Conservation (phyloP, 2,113 vertebrate species). For the Rhabdomys dilectus region DNA sequence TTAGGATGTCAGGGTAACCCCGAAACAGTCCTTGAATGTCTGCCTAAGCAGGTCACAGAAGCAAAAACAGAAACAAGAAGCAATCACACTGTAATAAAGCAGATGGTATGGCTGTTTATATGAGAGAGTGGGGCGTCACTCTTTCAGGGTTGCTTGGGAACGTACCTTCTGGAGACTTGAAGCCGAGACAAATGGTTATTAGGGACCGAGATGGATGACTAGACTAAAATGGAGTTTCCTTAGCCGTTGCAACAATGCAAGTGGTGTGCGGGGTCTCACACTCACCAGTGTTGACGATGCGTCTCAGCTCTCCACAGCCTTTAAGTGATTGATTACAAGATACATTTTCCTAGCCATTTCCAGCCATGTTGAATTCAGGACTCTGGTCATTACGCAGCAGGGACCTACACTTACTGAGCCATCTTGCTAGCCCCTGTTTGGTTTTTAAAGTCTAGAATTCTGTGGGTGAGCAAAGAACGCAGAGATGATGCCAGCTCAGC, state of each 20-base stretch:
- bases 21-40: not conserved
- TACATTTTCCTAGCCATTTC: not conserved
- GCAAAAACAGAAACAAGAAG: not conserved
- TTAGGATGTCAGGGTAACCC: not conserved
- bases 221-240: not conserved
- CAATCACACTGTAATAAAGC: not conserved
- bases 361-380: not conserved
- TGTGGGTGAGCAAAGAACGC: not conserved
- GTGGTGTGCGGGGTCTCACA: not conserved
- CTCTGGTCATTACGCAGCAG: not conserved
- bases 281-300: not conserved
- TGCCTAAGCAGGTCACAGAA: not conserved
- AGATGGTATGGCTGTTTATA: not conserved
- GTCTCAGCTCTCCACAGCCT: not conserved
- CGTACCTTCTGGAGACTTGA: not conserved
- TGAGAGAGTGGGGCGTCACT: not conserved
- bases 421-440: not conserved
- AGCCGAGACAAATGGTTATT: not conserved
- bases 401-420: not conserved
- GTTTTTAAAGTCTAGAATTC: not conserved
- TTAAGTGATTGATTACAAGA: not conserved
- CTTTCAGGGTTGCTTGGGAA: not conserved
- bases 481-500: not conserved
- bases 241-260: not conserved
- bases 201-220: not conserved